Conservation (phyloP, 1,140 invertebrate genomes). For the Ylistrum balloti region DNA sequence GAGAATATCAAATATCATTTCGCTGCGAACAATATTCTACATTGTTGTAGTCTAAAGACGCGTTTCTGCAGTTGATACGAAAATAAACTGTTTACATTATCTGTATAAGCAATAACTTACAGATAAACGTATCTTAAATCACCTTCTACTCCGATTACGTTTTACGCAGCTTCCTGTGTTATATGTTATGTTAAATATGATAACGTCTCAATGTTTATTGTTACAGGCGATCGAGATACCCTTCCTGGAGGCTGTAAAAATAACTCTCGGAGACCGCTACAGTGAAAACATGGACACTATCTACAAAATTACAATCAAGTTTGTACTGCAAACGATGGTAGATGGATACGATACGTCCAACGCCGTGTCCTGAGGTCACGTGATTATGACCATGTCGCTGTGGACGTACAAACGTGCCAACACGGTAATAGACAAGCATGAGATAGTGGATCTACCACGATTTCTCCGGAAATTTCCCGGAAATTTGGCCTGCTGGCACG, state of each 20-base stretch:
- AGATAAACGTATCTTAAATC: too few species aligned
- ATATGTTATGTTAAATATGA: too few species aligned
- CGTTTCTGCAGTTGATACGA: too few species aligned
- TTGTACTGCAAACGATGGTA: slow-evolving; percentile 93
- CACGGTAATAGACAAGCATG: slow-evolving; percentile 27
- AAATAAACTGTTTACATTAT: too few species aligned
- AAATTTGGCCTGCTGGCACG: slow-evolving; percentile 37
- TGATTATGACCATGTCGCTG: neutral
- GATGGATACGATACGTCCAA: slow-evolving; percentile 82
- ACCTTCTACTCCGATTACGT: too few species aligned
- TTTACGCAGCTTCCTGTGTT: too few species aligned
- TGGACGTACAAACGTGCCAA: slow-evolving; percentile 3
- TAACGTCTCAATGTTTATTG: too few species aligned
- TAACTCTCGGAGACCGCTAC: slow-evolving; percentile 93
- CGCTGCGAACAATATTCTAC: too few species aligned
- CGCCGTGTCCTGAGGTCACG: slow-evolving; percentile 8
- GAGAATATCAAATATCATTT: too few species aligned
- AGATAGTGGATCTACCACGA: neutral
- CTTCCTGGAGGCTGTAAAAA: slow-evolving; percentile 86
- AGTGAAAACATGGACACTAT: slow-evolving; percentile 95
- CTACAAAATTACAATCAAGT: slow-evolving; percentile 95
- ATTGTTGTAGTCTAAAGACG: too few species aligned
- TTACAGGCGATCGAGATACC: slow-evolving; percentile 89
- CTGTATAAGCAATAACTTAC: too few species aligned
- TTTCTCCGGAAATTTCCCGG: slow-evolving; percentile 2